Percentiles rank a stretch among this genome's conserved stretches.
These are phyloP conservation scores for Chaetops frenatus DNA, from an alignment of 2,113 vertebrate species.

Conservation along the genomic window DNA sequence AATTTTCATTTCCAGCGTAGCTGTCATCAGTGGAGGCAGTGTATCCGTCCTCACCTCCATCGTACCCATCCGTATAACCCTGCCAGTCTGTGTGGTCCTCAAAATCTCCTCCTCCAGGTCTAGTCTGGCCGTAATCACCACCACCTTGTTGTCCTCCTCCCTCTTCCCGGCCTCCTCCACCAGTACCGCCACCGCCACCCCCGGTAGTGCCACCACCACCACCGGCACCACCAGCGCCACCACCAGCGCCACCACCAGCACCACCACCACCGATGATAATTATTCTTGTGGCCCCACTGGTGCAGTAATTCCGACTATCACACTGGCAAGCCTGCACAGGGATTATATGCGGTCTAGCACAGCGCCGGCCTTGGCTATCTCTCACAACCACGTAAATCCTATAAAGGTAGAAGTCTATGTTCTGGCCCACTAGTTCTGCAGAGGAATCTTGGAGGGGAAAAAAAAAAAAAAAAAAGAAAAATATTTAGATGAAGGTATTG, in stretches of 20 bases:
- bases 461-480: background rate
- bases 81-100: background rate
- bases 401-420: slow-evolving; percentile 35
- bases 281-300: slow-evolving; percentile 6
- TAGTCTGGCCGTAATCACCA: background rate
- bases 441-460: background rate
- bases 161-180: background rate
- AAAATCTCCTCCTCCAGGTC: background rate
- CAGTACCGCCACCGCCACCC: rapidly evolving
- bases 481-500: background rate
- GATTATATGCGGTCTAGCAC: slow-evolving; percentile 27
- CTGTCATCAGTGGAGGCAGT: rapidly evolving
- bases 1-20: background rate
- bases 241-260: background rate
- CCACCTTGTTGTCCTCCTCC: background rate
- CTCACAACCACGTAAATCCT: background rate
- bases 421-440: slow-evolving; percentile 28
- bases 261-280: background rate
- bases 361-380: slow-evolving; percentile 42
- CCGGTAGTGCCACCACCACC: background rate
- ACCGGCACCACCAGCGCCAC: background rate
- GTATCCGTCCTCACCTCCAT: rapidly evolving
- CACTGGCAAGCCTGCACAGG: slow-evolving; percentile 62
- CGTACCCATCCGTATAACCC: background rate
- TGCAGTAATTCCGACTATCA: slow-evolving; percentile 36